phyloP scores from a whole-genome alignment of 2,888 invertebrate species.

The Cephus runcator region DNA sequence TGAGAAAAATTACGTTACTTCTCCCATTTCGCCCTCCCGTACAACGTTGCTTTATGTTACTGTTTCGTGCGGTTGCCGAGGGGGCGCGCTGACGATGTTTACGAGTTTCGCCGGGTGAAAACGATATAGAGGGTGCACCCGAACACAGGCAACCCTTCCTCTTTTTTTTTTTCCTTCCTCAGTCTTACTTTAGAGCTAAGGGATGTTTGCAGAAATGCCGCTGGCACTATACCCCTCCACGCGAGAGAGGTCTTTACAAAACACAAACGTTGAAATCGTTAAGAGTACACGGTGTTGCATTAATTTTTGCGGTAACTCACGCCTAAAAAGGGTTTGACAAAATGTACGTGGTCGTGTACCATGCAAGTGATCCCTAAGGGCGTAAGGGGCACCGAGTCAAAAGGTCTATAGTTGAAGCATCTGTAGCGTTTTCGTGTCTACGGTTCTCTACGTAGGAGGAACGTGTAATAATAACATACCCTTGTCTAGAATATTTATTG shows the following conservation, averaged over 20 bases:
- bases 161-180: background rate
- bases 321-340: background rate
- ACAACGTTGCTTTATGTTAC: slow-evolving; percentile 51
- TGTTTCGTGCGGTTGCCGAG: slow-evolving; percentile 26
- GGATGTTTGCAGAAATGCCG: background rate
- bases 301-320: background rate
- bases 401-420: background rate
- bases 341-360: background rate
- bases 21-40: slow-evolving; percentile 37
- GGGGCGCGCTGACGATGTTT: slow-evolving; percentile 45
- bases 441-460: background rate
- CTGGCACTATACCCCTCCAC: background rate
- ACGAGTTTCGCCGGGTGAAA: slow-evolving; percentile 39
- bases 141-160: background rate
- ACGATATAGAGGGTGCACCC: background rate
- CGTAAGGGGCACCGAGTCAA: background rate
- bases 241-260: background rate
- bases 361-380: background rate
- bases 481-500: background rate
- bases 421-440: background rate
- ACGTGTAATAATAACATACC: background rate
- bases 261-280: background rate
- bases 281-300: background rate
- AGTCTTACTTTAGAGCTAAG: background rate
- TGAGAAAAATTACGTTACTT: slow-evolving; percentile 62